Conservation (phyloP, 2,113 vertebrate genomes). For the Rissa tridactyla region DNA sequence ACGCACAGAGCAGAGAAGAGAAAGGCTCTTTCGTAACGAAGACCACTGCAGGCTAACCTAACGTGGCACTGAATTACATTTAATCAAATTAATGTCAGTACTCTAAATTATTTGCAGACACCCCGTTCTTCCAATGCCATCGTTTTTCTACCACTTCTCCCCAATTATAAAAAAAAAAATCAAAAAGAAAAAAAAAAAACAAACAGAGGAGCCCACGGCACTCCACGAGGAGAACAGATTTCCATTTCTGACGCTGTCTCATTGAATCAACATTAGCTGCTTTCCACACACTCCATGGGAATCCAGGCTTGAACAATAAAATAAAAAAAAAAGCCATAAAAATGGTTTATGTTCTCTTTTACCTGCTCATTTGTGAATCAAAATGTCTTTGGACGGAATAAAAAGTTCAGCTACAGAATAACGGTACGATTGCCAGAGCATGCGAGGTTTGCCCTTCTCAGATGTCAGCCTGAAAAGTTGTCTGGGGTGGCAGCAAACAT, state of each 20-base stretch:
- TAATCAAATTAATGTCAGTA: constrained; percentile 15
- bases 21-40: fast-evolving
- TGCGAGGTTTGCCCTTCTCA: background rate
- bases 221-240: constrained; percentile 34
- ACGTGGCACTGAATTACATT: background rate
- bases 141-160: constrained; percentile 1
- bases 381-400: background rate
- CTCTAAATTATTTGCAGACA: background rate
- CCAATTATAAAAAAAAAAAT: constrained; percentile 11
- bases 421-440: background rate
- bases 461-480: background rate
- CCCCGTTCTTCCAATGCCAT: background rate
- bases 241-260: constrained; percentile 45
- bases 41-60: background rate
- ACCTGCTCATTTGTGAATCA: constrained; percentile 26
- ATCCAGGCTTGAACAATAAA: constrained; percentile 30
- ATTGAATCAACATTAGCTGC: constrained; percentile 56
- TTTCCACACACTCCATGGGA: constrained; percentile 23
- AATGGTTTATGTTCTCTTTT: background rate
- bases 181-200: background rate
- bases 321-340: background rate
- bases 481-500: background rate
- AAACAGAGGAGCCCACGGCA: constrained; percentile 35
- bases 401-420: background rate
- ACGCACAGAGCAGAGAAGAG: background rate